Evolutionary conservation across 2,113 vertebrate genomes (phyloP).

Genomic region (Piaya cayana): DNA sequence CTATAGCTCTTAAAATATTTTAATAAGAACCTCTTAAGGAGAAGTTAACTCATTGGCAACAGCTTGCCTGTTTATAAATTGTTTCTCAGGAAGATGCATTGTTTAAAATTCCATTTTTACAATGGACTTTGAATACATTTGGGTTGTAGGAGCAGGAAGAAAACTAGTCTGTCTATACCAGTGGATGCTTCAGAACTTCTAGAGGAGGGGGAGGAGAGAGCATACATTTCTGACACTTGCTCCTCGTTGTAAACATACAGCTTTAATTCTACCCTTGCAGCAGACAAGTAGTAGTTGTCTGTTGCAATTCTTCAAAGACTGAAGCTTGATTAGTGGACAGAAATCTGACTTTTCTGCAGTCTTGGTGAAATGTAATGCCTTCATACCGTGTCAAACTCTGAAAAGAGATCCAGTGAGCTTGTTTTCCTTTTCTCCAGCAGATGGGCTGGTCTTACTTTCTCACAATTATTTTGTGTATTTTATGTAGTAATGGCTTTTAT

Average conservation of each 20-base stretch:
- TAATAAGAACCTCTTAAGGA: not conserved
- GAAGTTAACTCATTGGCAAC: not conserved
- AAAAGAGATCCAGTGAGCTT: not conserved
- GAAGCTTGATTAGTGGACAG: not conserved
- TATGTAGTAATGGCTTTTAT: not conserved
- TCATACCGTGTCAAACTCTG: not conserved
- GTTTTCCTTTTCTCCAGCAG: not conserved
- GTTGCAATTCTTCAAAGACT: not conserved
- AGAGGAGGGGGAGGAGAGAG: not conserved
- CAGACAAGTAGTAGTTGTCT: not conserved
- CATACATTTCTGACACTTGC: rapidly evolving
- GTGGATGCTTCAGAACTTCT: not conserved
- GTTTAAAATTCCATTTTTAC: not conserved
- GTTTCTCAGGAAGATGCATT: not conserved
- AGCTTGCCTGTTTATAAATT: not conserved
- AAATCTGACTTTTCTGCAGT: not conserved
- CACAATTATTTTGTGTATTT: not conserved
- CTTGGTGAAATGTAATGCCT: not conserved
- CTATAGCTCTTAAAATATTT: not conserved
- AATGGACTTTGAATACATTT: not conserved
- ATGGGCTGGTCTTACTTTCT: not conserved
- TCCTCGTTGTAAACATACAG: not conserved
- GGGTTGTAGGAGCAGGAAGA: not conserved
- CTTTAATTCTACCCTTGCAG: not conserved
- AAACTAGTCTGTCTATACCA: not conserved